Base-by-base conservation (phyloP, 1,140 invertebrate species). In the Mesaphorura yosii region DNA sequence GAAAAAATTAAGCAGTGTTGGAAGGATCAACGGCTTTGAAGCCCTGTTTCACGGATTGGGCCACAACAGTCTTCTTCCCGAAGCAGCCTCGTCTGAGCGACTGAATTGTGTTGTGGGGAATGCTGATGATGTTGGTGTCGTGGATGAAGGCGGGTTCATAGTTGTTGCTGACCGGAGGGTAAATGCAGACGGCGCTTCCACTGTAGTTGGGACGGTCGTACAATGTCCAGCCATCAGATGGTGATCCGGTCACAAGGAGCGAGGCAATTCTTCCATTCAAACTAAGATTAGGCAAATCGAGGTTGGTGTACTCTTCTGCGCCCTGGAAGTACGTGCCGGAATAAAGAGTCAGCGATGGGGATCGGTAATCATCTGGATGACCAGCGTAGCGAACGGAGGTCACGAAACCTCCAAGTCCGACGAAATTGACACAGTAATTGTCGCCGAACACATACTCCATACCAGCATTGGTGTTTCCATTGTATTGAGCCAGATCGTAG, bases 311-410 rank as follows among this genome's bases (percentile, higher is more conserved):
- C 22, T 55, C 53, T 31, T 60, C 57, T 0, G 41, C 47, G 15
- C 56, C 63, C 25, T 58, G 59, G 50, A 66, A 66, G 47, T 50
- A 55, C 1, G 49, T 45, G 17, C 29, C 47, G 20, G 53, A 39
- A 41, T 60, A 66, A 4, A 66, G 38, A 1, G 59, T 64, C 47
- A 64, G 51, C 39, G 57, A 44, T 38, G 64, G 62, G 0, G 17
- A 19, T 26, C 59, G 48, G 27, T 62, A 59, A 22, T 59, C 42
- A 19, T 53, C 41, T 2, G 55, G 51, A n/a, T 42, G 51, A 6
- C 62, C 62, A n/a, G 56, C 64, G 44, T 53, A 64, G 1, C 63
- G 34, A 19, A 52, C 47, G 1, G 63, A 64, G 1, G 58, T 45
- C n/a, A 57, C 55, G 46, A 48, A 46, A 2, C 45, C 29, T 27